These are phyloP conservation scores for Drosophila takahashii DNA, from an alignment of 1,140 invertebrate genomes.

Conservation along the genomic window DNA sequence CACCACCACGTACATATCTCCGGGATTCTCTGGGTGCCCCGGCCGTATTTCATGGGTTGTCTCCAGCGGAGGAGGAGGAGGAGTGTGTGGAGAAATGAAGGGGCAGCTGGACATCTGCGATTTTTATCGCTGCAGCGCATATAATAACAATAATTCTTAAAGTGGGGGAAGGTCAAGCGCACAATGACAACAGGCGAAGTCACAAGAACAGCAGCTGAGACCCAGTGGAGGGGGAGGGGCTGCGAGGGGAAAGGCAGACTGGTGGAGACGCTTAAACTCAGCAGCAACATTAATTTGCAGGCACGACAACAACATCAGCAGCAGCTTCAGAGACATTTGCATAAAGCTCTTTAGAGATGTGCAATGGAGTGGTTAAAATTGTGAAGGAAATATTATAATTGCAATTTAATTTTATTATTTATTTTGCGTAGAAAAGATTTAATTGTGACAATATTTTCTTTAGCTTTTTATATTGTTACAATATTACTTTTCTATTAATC, in stretches of 20 bases:
- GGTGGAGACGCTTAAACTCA: conserved; percentile 77
- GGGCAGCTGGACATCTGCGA: conserved; percentile 76
- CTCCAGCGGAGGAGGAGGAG: conserved; percentile 49
- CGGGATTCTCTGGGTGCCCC: conserved; percentile 54
- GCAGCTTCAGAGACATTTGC: conserved; percentile 58
- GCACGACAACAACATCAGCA: conserved; percentile 53
- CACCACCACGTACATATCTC: conserved; percentile 22
- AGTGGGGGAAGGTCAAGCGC: conserved; percentile 82
- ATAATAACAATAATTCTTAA: conserved; percentile 85
- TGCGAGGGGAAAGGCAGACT: conserved; percentile 40
- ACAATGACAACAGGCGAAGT: conserved; percentile 74
- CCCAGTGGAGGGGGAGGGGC: conserved; percentile 1
- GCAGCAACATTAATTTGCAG: conserved; percentile 82
- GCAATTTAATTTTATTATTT: no score
- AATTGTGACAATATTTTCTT: no score
- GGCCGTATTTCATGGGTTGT: conserved; percentile 78
- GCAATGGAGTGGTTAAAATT: not conserved
- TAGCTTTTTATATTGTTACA: no score
- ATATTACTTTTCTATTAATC: no score
- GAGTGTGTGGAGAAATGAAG: conserved; percentile 1
- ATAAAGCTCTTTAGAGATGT: conserved; percentile 47
- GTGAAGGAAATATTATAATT: not conserved
- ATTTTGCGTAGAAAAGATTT: no score
- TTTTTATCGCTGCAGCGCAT: conserved; percentile 82
- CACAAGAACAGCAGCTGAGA: conserved; percentile 74